Conservation (phyloP, 2,888 invertebrate genomes). For the Drosophila parthenogenetica region DNA sequence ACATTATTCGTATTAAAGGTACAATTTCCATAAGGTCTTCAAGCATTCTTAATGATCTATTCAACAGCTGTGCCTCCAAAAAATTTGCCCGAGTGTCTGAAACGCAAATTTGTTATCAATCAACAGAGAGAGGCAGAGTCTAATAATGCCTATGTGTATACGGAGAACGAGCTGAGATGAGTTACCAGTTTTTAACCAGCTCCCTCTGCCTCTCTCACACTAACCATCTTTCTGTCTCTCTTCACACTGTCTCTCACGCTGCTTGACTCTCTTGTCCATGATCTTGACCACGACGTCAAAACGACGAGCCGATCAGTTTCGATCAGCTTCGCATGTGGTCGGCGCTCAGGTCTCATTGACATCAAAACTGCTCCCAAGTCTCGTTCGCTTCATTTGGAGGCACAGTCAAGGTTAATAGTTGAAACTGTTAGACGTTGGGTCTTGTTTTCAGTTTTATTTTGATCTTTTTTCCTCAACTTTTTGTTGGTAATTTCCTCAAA, state of each 20-base stretch:
- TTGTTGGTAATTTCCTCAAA: slow-evolving; percentile 20
- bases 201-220: background rate
- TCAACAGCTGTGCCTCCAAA: slow-evolving; percentile 6
- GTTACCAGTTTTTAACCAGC: slow-evolving; percentile 45
- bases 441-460: slow-evolving; percentile 10
- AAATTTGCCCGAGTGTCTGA: background rate
- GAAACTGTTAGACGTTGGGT: slow-evolving; percentile 64
- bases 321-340: slow-evolving; percentile 19
- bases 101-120: slow-evolving; percentile 4
- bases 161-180: slow-evolving; percentile 1
- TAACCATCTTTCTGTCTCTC: background rate
- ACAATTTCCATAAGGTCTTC: slow-evolving; percentile 21
- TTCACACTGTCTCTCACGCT: background rate
- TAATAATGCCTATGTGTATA: too few species aligned
- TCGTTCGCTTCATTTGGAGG: slow-evolving; percentile 35
- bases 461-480: background rate
- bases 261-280: slow-evolving; percentile 58
- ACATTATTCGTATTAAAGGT: slow-evolving; percentile 24
- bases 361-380: slow-evolving; percentile 54
- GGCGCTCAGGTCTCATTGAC: slow-evolving; percentile 67
- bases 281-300: slow-evolving; percentile 68
- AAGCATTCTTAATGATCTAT: slow-evolving; percentile 35
- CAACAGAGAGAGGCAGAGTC: slow-evolving; percentile 25
- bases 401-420: slow-evolving; percentile 76
- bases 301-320: slow-evolving; percentile 14